A percentile compares a stretch with the other conserved stretches of the same genome.
Conservation (phyloP, 2,113 vertebrate genomes). For the Plotosus lineatus region DNA sequence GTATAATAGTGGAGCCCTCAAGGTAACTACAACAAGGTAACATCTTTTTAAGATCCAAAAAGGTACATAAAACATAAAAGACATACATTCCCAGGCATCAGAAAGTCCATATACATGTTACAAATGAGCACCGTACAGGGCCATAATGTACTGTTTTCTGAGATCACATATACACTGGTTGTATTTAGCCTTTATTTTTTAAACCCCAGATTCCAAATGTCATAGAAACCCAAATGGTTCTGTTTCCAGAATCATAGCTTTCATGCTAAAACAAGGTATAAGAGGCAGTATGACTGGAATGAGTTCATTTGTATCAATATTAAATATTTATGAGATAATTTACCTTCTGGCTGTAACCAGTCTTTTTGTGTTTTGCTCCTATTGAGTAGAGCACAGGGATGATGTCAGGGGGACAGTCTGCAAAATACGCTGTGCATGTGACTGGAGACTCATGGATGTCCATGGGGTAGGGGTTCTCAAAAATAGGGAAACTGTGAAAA, state of each 20-base stretch:
- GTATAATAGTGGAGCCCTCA: no score
- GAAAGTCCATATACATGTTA: no score
- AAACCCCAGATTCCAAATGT: neutral
- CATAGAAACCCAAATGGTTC: neutral
- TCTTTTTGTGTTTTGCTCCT: slow-evolving; percentile 97
- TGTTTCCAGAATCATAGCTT: neutral
- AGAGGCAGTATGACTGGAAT: neutral
- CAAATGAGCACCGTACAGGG: no score
- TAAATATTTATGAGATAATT: neutral
- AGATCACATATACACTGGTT: no score
- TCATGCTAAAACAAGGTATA: neutral
- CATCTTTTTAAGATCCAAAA: no score
- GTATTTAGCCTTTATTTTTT: neutral
- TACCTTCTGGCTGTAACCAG: slow-evolving; percentile 97
- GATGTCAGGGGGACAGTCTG: slow-evolving; percentile 93
- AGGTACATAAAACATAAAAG: no score
- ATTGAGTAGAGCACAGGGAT: slow-evolving; percentile 96
- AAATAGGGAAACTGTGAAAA: slow-evolving; percentile 88
- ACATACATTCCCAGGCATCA: no score
- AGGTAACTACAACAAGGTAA: no score
- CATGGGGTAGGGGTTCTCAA: slow-evolving; percentile 99
- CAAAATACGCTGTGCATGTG: slow-evolving; percentile 96
- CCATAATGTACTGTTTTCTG: no score
- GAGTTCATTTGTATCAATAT: neutral
- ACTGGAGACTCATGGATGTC: slow-evolving; percentile 98